These are phyloP conservation scores for Acanthococcus lagerstroemiae DNA, from an alignment of 2,888 invertebrate genomes.

Conservation along the genomic window DNA sequence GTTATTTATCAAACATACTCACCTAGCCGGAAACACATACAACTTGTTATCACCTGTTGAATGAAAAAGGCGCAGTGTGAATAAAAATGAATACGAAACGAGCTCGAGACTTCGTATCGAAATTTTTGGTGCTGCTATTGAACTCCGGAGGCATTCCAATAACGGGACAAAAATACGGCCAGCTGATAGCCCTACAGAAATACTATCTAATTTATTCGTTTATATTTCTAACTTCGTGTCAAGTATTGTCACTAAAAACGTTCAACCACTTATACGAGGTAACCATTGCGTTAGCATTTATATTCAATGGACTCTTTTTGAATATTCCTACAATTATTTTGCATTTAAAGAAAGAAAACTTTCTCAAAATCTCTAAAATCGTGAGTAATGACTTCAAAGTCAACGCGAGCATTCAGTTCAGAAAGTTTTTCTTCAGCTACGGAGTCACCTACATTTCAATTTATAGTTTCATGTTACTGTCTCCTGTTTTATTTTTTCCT, in stretches of 20 bases:
- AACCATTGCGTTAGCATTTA: background rate
- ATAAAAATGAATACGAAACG: background rate
- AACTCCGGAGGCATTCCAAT: background rate
- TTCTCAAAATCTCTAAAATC: background rate
- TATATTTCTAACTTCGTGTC: background rate
- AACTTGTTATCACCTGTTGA: too few species aligned
- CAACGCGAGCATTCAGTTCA: background rate
- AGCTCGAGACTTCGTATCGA: background rate
- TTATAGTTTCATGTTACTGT: background rate
- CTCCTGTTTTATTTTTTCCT: constrained; percentile 2
- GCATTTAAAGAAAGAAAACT: constrained; percentile 5
- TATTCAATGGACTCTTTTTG: background rate
- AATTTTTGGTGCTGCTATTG: background rate
- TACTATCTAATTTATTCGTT: constrained; percentile 1
- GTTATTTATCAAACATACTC: too few species aligned
- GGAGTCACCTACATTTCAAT: background rate
- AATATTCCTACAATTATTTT: background rate
- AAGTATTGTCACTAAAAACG: background rate
- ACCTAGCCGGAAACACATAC: too few species aligned
- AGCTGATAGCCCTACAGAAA: background rate
- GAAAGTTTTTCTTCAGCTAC: constrained; percentile 2
- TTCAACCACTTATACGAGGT: background rate
- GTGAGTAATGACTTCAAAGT: background rate
- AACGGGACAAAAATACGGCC: background rate
- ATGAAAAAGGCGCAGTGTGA: too few species aligned